Evolutionary conservation across 2,888 invertebrate species (phyloP), one percentile per base, ranked within the genome.

Genomic region (Harmothoe impar): DNA sequence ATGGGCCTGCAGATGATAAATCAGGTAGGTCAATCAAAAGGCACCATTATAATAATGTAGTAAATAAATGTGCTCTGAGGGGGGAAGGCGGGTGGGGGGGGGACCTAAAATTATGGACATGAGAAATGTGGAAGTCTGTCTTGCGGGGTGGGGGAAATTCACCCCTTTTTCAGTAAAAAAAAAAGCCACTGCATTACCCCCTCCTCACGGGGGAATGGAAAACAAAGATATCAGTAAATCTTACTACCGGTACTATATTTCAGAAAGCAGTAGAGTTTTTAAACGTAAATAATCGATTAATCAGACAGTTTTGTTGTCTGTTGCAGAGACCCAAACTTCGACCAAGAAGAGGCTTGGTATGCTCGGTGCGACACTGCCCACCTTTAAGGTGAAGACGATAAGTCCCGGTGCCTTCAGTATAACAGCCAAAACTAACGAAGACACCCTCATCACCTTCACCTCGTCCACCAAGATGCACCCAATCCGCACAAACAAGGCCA

Each of bases 1-100:
- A 95, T 93, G 95, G 95, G 25, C 93, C 94, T 17, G 93, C 92
- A 5, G 94, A 95, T 92, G 93, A 94, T 90, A 94, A 94, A 89
- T 91, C 93, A 89, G 78, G 91, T 89, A 29, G 20, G 33, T 89
- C 56, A 15, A 25, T 43, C 43, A 43, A 43, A 43, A 7, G 3
- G 5, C 43, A 3, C 43, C 43, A 43, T 43, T 3, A 43, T 43
- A 43, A 43, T 10, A 7, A 52, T 52, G 51, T 54, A 54, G 12
- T 43, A 43, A 43, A 43, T 43, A 43, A 43, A 43, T 43, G n/a
- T n/a, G n/a, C n/a, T n/a, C n/a, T n/a, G n/a, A n/a, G n/a, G n/a
- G n/a, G n/a, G n/a, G n/a, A n/a, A n/a, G n/a, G n/a, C n/a, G n/a
- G n/a, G n/a, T n/a, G n/a, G n/a, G n/a, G n/a, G n/a, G n/a, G n/a